Conservation (phyloP, 37 sponge, comb jelly and placozoan species). For the Oopsacas minuta region DNA sequence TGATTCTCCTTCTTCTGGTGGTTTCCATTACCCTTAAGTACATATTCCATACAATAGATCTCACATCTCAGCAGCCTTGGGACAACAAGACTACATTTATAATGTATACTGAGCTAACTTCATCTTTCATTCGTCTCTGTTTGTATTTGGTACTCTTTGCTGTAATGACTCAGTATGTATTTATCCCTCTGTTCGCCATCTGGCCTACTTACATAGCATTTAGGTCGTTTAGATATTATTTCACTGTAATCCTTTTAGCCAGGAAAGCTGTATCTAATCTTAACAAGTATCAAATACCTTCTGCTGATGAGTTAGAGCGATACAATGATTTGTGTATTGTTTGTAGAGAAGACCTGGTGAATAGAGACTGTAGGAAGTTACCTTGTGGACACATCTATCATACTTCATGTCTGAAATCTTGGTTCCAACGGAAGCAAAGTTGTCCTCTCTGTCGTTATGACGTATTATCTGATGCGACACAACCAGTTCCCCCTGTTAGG, state of each 20-base stretch:
- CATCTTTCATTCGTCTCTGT: conserved; percentile 29
- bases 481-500: not conserved
- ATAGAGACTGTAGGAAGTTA: conserved; percentile 63
- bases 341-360: conserved; percentile 83
- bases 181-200: conserved; percentile 81
- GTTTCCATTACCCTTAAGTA: conserved; percentile 55
- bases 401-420: conserved; percentile 72
- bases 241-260: conserved; percentile 65
- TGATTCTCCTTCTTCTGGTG: conserved; percentile 62
- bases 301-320: conserved; percentile 64
- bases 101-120: conserved; percentile 43
- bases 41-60: conserved; percentile 80
- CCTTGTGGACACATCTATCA: conserved; percentile 97
- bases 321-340: conserved; percentile 78
- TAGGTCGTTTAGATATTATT: conserved; percentile 75
- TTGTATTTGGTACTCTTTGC: conserved; percentile 62
- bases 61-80: conserved; percentile 87
- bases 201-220: conserved; percentile 75
- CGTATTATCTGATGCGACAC: conserved; percentile 24
- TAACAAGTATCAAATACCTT: conserved; percentile 57
- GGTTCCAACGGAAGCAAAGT: conserved; percentile 96
- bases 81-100: conserved; percentile 93
- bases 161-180: conserved; percentile 79
- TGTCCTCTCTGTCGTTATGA: conserved; percentile 91
- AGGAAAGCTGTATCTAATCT: conserved; percentile 77